phyloP scores from a whole-genome alignment of 2,888 invertebrate species.

The Thera obeliscata region DNA sequence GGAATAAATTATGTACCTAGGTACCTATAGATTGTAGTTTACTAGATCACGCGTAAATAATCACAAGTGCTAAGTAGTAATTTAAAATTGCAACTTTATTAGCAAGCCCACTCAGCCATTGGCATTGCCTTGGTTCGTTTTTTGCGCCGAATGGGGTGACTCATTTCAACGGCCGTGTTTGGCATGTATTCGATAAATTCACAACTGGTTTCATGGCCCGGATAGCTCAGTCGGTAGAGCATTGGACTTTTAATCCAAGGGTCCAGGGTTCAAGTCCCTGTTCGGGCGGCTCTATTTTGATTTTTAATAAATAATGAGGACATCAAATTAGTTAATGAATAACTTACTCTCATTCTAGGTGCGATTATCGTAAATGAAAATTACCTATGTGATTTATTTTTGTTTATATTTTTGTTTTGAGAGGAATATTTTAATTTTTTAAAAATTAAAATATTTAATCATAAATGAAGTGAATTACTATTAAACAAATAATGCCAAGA shows the following conservation, averaged over 20 bases:
- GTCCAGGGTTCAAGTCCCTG: slow-evolving; percentile 92
- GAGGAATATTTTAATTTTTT: too few species aligned
- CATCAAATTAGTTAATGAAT: not conserved
- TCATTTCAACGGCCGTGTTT: slow-evolving; percentile 10
- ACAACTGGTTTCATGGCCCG: slow-evolving; percentile 70
- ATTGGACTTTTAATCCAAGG: slow-evolving; percentile 91
- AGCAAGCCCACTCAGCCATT: not conserved
- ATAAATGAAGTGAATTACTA: too few species aligned
- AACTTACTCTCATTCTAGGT: not conserved
- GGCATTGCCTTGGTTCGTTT: slow-evolving; percentile 1
- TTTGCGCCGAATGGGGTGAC: slow-evolving; percentile 23
- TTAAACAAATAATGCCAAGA: too few species aligned
- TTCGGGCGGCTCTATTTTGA: slow-evolving; percentile 79
- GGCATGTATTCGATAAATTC: slow-evolving; percentile 18
- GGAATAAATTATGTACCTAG: too few species aligned
- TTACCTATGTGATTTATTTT: too few species aligned
- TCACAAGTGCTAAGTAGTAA: not conserved
- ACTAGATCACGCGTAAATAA: too few species aligned
- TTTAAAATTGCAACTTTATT: not conserved
- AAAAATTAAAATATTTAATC: too few species aligned
- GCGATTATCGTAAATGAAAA: too few species aligned
- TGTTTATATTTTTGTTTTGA: too few species aligned
- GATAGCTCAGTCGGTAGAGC: slow-evolving; percentile 91
- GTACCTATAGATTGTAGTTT: too few species aligned
- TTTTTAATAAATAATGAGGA: not conserved